A percentile compares a stretch with the other conserved stretches of the same genome.
Conservation (phyloP, 2,113 vertebrate genomes). For the Ptychochromis oligacanthus region DNA sequence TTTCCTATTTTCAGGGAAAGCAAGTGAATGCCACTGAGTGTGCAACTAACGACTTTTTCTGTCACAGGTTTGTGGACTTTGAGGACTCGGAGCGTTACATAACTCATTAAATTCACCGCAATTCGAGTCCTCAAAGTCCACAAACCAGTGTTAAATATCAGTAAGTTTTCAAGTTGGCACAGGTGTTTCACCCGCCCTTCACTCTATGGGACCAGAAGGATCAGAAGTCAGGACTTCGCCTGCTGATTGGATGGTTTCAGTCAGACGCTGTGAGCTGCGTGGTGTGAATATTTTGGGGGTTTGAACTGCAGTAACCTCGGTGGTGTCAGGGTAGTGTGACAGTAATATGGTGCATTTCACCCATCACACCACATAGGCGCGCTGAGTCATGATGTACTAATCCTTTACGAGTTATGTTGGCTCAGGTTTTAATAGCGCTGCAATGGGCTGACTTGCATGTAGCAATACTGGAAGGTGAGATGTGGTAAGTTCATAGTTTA, state of each 20-base stretch:
- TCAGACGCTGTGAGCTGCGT: slow-evolving; percentile 51
- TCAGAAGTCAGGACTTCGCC: slow-evolving; percentile 44
- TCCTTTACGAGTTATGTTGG: neutral
- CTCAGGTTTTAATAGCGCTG: neutral
- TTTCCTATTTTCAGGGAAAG: neutral
- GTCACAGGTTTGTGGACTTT: neutral
- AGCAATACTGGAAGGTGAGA: neutral
- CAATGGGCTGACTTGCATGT: neutral
- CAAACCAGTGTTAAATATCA: neutral
- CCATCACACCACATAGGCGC: slow-evolving; percentile 39
- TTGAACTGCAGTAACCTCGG: slow-evolving; percentile 65
- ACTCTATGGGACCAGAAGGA: slow-evolving; percentile 49
- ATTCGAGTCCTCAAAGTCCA: too few relatives aligned
- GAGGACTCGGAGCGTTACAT: neutral
- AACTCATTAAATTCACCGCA: neutral
- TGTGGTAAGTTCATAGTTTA: neutral
- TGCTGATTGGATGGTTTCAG: slow-evolving; percentile 52
- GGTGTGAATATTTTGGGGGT: slow-evolving; percentile 4
- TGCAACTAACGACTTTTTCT: neutral
- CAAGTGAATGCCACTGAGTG: neutral
- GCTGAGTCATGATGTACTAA: slow-evolving; percentile 21
- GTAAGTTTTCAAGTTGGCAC: slow-evolving; percentile 1
- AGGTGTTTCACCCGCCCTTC: neutral
- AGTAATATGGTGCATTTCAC: slow-evolving; percentile 21
- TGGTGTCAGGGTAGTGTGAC: slow-evolving; percentile 23